These are phyloP conservation scores for Scomberomorus guttatus DNA, from an alignment of 2,797 vertebrate species.

Conservation along the genomic window DNA sequence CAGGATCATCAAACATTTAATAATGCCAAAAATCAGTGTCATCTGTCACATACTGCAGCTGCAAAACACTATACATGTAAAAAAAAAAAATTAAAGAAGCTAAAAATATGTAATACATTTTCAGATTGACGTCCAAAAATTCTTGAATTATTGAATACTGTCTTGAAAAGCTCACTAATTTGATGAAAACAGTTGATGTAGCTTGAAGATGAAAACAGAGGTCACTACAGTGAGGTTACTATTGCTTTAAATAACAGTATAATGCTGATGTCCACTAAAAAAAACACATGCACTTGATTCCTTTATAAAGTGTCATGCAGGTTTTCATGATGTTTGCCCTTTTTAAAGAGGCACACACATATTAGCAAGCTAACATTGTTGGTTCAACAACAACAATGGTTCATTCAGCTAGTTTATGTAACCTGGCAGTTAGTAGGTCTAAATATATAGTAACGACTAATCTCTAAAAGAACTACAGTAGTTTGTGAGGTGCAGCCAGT, in stretches of 20 bases:
- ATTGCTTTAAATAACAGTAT: neutral
- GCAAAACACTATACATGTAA: neutral
- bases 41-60: conserved; percentile 7
- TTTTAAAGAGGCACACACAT: no score
- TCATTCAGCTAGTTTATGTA: no score
- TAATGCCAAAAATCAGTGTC: neutral
- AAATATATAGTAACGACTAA: no score
- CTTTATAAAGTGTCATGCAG: no score
- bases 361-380: no score
- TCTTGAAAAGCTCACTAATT: neutral
- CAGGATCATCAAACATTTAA: conserved; percentile 3
- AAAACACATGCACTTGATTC: no score
- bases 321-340: no score
- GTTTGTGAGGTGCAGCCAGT: no score
- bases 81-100: neutral
- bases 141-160: neutral
- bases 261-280: no score
- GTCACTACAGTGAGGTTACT: neutral
- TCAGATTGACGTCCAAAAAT: neutral
- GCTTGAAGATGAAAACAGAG: neutral
- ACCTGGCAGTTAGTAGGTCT: no score
- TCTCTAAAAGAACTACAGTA: no score
- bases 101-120: neutral
- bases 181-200: neutral
- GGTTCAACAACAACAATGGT: no score